phyloP scores from a whole-genome alignment of 2,888 invertebrate species.

The Caenorhabditis parvicauda region DNA sequence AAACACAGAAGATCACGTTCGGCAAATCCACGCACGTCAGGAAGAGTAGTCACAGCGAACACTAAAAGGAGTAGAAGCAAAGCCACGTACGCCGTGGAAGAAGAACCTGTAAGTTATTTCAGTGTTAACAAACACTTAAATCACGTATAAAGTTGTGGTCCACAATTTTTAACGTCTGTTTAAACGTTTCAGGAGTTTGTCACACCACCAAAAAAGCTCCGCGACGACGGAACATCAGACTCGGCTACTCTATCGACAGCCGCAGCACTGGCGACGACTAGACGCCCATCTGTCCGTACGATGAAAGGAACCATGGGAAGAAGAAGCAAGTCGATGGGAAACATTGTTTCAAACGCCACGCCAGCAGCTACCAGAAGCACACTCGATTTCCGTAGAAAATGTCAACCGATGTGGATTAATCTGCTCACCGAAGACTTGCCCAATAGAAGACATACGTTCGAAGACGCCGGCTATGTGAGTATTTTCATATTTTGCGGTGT shows the following conservation, averaged over 20 bases:
- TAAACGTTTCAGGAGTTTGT: too few species aligned
- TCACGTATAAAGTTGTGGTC: too few species aligned
- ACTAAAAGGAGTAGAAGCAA: constrained; percentile 27
- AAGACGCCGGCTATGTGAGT: constrained; percentile 13
- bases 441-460: constrained; percentile 15
- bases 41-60: constrained; percentile 8
- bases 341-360: too few species aligned
- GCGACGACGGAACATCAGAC: constrained; percentile 16
- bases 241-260: constrained; percentile 1
- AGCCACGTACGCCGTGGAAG: constrained; percentile 21
- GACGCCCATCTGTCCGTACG: constrained; percentile 15
- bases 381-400: constrained; percentile 18
- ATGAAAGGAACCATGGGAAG: constrained; percentile 22
- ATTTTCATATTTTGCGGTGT: not conserved
- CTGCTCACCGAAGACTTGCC: constrained; percentile 15
- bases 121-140: too few species aligned
- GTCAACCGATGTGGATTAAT: constrained; percentile 17
- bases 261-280: constrained; percentile 7
- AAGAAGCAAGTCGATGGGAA: too few species aligned
- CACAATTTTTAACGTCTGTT: too few species aligned
- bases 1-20: constrained; percentile 13
- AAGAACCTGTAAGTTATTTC: constrained; percentile 21
- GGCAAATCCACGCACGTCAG: constrained; percentile 4
- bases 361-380: constrained; percentile 20
- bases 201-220: constrained; percentile 23